phyloP scores from a whole-genome alignment of 2,888 invertebrate species.

The Platycnemis pennipes region DNA sequence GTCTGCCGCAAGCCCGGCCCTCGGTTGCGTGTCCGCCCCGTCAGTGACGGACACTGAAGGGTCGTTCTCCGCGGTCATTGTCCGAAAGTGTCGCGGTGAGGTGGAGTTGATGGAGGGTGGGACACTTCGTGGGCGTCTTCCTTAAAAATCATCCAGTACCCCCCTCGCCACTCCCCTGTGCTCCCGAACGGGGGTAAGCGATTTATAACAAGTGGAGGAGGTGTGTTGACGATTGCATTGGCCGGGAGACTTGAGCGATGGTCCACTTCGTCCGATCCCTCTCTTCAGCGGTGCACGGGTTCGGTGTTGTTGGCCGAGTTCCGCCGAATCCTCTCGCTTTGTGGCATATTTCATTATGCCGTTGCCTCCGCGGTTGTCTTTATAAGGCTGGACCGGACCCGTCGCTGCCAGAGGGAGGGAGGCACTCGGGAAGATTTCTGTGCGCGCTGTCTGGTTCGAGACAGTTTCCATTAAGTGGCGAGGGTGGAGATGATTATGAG shows the following conservation, averaged over 20 bases:
- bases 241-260: neutral
- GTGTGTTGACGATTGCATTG: neutral
- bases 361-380: neutral
- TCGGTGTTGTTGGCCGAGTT: neutral
- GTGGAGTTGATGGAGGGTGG: neutral
- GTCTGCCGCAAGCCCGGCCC: too few species aligned
- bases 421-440: too few species aligned
- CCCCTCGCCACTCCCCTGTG: neutral
- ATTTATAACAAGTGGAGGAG: neutral
- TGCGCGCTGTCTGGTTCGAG: neutral
- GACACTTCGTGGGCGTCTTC: neutral
- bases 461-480: too few species aligned
- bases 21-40: neutral
- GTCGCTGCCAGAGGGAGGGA: neutral
- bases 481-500: too few species aligned
- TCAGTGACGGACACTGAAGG: neutral
- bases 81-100: neutral
- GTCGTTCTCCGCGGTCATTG: too few species aligned
- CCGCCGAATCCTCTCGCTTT: neutral
- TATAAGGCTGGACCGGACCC: neutral
- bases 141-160: neutral
- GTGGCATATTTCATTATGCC: neutral
- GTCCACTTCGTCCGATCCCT: neutral
- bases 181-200: neutral
- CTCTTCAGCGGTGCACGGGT: neutral